Conservation (phyloP, 1,140 invertebrate genomes). For the Halesus radiatus region DNA sequence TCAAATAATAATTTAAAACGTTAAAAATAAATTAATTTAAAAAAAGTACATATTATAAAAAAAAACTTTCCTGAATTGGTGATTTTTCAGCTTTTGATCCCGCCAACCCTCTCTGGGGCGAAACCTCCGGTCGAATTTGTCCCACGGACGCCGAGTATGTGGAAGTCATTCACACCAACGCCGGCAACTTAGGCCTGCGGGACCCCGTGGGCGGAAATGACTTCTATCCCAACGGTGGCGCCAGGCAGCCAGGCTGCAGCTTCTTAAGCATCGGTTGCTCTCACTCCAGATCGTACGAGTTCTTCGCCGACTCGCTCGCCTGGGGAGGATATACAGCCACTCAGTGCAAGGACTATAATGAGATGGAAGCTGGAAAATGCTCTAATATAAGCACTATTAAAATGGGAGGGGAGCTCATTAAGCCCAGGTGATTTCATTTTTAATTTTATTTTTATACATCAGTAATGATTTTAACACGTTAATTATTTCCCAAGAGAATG, state of each 20-base stretch:
- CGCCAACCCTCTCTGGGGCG: conserved; percentile 63
- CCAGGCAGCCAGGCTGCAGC: conserved; percentile 73
- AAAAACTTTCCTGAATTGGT: too few species aligned
- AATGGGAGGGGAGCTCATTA: conserved; percentile 39
- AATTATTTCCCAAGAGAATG: too few species aligned
- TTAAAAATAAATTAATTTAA: too few species aligned
- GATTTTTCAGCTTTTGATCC: conserved; percentile 66
- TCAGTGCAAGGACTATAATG: conserved; percentile 45
- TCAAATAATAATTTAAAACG: too few species aligned
- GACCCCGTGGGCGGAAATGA: conserved; percentile 72
- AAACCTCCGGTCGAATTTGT: conserved; percentile 58
- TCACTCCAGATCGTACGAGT: conserved; percentile 67
- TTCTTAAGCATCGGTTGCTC: conserved; percentile 62
- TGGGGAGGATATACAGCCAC: conserved; percentile 28
- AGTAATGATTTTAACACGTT: too few species aligned
- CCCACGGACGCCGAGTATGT: conserved; percentile 72
- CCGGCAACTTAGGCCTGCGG: conserved; percentile 70
- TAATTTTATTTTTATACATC: too few species aligned
- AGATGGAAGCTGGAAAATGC: conserved; percentile 43
- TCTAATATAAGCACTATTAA: conserved; percentile 35
- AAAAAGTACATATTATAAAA: too few species aligned
- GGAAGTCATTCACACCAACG: conserved; percentile 77
- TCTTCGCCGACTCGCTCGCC: conserved; percentile 67
- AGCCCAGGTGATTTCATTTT: too few species aligned
- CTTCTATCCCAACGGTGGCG: conserved; percentile 75